These are phyloP conservation scores for Cisticola juncidis DNA, from an alignment of 2,113 vertebrate species.

Conservation along the genomic window DNA sequence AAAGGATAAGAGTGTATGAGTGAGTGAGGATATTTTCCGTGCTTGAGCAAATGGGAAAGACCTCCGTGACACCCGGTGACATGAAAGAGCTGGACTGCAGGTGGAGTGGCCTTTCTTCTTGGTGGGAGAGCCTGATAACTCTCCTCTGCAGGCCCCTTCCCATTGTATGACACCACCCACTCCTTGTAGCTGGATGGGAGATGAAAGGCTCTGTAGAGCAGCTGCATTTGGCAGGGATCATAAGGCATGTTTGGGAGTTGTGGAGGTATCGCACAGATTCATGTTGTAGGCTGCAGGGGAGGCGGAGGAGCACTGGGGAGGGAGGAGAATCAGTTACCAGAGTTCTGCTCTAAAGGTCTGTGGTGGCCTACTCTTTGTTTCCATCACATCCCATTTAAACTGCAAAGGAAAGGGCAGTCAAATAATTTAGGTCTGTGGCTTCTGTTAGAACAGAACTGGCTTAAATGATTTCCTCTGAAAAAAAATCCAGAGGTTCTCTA, in stretches of 20 bases:
- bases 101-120: neutral
- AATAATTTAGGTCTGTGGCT: neutral
- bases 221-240: slow-evolving; percentile 1
- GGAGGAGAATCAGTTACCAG: neutral
- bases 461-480: neutral
- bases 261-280: neutral
- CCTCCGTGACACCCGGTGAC: neutral
- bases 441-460: neutral
- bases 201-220: slow-evolving; percentile 17
- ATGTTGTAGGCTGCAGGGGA: neutral
- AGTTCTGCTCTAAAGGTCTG: neutral
- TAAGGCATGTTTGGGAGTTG: neutral
- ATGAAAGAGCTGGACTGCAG: neutral
- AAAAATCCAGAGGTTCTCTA: neutral
- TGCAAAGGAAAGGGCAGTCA: neutral
- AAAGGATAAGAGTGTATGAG: neutral
- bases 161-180: neutral
- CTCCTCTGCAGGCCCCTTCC: neutral
- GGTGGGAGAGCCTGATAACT: neutral
- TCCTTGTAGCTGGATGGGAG: neutral
- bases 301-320: neutral
- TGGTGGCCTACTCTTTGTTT: neutral
- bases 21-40: neutral
- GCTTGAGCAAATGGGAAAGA: neutral
- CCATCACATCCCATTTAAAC: neutral